These are phyloP conservation scores for Rousettus leschenaultii DNA, from an alignment of 2,113 vertebrate genomes.

Conservation along the genomic window DNA sequence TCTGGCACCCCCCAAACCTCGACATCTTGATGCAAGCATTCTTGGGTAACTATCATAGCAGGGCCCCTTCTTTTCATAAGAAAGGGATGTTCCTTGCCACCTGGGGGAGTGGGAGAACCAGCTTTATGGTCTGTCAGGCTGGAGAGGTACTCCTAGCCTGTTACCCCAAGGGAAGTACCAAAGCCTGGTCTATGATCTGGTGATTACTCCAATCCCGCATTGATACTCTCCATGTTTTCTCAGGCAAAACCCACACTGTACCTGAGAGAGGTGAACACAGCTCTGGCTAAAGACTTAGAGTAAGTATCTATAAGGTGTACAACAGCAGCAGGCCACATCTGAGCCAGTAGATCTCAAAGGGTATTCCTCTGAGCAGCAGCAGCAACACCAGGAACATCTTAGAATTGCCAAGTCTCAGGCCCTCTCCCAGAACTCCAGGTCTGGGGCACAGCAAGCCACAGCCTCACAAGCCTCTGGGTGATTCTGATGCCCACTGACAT, in stretches of 20 bases:
- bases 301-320: background rate
- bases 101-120: background rate
- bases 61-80: background rate
- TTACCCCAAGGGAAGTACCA: background rate
- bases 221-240: background rate
- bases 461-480: fast-evolving
- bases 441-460: background rate
- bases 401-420: background rate
- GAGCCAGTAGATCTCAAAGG: background rate
- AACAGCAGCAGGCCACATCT: fast-evolving
- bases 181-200: background rate
- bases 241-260: background rate
- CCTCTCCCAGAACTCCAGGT: fast-evolving
- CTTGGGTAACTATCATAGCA: background rate
- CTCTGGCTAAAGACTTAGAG: background rate
- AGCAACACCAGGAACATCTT: too few species aligned
- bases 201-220: background rate
- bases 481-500: background rate
- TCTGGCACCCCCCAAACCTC: background rate
- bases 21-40: background rate
- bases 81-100: background rate
- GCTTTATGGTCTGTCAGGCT: background rate
- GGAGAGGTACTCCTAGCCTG: background rate
- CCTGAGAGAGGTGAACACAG: background rate
- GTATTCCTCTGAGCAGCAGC: background rate